These are phyloP conservation scores for Arenaria interpres DNA, from an alignment of 2,113 vertebrate species.

Conservation along the genomic window DNA sequence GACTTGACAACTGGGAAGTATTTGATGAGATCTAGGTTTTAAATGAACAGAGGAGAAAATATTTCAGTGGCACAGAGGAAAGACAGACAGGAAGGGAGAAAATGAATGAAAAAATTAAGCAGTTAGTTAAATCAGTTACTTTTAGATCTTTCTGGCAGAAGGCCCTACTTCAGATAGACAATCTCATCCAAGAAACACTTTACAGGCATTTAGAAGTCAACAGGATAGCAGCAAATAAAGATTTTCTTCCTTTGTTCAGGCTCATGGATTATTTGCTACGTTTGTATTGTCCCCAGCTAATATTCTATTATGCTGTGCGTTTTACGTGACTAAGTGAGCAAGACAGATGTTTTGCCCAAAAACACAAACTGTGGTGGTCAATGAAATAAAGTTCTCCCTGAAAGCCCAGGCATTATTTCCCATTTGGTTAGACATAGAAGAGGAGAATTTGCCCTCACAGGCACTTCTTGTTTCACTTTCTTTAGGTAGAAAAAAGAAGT, in stretches of 20 bases:
- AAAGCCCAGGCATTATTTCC: neutral
- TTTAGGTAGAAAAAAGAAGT: neutral
- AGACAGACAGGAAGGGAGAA: neutral
- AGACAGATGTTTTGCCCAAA: neutral
- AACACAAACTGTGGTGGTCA: neutral
- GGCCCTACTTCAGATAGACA: neutral
- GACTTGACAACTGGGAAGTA: slow-evolving; percentile 76
- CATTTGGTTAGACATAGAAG: neutral
- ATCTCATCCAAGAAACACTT: neutral
- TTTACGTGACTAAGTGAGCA: neutral
- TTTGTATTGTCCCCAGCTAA: neutral
- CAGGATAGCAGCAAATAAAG: neutral
- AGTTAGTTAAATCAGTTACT: neutral
- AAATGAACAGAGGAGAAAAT: slow-evolving; percentile 58
- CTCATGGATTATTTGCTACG: neutral
- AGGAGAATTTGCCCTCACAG: neutral
- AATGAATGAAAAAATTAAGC: neutral
- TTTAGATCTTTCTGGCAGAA: neutral
- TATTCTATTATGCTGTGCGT: no score
- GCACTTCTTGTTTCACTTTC: neutral
- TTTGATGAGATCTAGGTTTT: slow-evolving; percentile 79
- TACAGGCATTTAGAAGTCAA: neutral
- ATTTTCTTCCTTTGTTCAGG: neutral
- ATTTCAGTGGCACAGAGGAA: neutral
- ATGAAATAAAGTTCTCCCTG: neutral